Base-by-base conservation (phyloP, 2,113 vertebrate genomes). In the Ceuthmochares aereus region DNA sequence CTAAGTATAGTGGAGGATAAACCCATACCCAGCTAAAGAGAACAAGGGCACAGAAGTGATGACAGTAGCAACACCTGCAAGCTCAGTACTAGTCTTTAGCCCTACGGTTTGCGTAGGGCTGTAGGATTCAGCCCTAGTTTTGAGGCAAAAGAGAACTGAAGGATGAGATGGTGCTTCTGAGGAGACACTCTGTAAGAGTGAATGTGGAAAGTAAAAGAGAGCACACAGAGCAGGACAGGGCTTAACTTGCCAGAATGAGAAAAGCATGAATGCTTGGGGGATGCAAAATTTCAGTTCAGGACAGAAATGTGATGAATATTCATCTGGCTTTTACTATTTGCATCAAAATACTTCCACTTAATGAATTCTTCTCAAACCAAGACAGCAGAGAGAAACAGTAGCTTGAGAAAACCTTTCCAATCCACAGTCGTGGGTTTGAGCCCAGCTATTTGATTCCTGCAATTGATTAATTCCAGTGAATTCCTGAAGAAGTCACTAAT, bases 401-500 rank as follows among this genome's bases (percentile, higher is more conserved):
- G 93, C 89, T 84, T 87, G 80, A 87, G 73, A 93, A 93, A 93
- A 91, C 84, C 12, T 45, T 84, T 74, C 52, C 56, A 59, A 63
- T 70, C 37, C 86, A 74, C 78, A 75, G 74, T 7, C 47, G 84
- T 82, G 86, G 64, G 86, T 89, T 78, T 84, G 80, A 92, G 69
- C 56, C 42, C 29, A 87, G 88, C 26, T 60, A 84, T 87, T 86
- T 87, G 56, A 87, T 81, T 97, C 84, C 91, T 95, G 86, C 84
- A 92, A 45, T 49, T 68, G 86, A 91, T 95, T 89, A 93, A 78
- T 89, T 68, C 56, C 30, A 84, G 34, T 14, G 56, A 93, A 95
- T 87, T 93, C 80, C 91, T 92, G 69, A 89, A 94, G 92, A 92
- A 95, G 64, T 78, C 68, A 43, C 63, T 95, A 95, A 97, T 82